Base-by-base conservation (phyloP, 2,888 invertebrate species). In the Lissocephala sabroskyi region DNA sequence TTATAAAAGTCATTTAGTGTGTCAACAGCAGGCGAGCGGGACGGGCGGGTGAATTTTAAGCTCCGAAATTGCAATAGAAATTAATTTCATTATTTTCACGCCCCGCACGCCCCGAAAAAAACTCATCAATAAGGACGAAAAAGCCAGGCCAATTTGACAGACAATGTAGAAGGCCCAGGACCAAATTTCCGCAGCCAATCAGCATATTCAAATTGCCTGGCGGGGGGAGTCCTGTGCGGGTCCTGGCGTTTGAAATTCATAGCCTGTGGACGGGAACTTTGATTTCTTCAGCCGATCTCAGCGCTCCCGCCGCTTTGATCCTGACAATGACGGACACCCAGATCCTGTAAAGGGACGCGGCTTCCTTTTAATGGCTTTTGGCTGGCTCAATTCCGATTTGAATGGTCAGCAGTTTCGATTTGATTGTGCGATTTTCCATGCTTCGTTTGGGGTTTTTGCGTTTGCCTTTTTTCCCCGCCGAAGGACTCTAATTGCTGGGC, bases 171-270 rank as follows among this genome's bases (percentile, higher is more conserved):
- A n/a, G n/a, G n/a, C n/a, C n/a, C n/a, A n/a, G n/a, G n/a, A 23
- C 23, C 23, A 23, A 56, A 73, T 63, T 63, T 61, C 68, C 63
- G 52, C 73, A 67, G 61, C 71, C 71, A 73, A 73, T 74, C 75
- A 71, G 71, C 75, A 73, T 73, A 73, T 73, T 73, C 67, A 74
- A 73, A 73, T 73, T 73, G 67, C 73, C 60, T 73, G 68, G 67
- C 63, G 71, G 56, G 23, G 7, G 23, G 7, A 23, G 7, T 23
- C 4, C 23, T 23, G 23, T n/a, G n/a, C 3, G 3, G 23, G 23
- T 23, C 7, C 11, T 58, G 66, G 65, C 67, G 71, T 67, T 74
- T 70, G 71, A 71, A 71, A 71, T 74, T 67, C 71, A 73, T 67
- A 61, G 62, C 57, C 65, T 56, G 52, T 62, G 29, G 51, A 41